Evolutionary conservation across 2,888 invertebrate genomes (phyloP).

Genomic region (Drosophila cyrtoloma): DNA sequence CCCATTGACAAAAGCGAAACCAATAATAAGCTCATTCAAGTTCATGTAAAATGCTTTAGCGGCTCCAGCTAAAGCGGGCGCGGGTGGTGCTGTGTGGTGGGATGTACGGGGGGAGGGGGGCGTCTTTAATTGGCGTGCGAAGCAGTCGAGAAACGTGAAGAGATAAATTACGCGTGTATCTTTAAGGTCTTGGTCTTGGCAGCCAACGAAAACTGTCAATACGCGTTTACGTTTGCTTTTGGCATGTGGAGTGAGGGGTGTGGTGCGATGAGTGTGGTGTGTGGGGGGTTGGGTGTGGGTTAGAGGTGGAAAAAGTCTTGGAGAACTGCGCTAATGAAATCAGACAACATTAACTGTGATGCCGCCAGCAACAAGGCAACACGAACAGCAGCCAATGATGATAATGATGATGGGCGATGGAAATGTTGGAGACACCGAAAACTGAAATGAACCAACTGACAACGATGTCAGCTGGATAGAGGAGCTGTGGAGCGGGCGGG

Average conservation of each 20-base stretch:
- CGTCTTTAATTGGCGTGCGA: conserved; percentile 71
- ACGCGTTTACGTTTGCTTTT: conserved; percentile 37
- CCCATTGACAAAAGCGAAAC: conserved; percentile 47
- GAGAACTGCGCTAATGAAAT: conserved; percentile 70
- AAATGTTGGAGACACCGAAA: conserved; percentile 15
- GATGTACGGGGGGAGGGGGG: background rate
- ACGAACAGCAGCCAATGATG: conserved; percentile 3
- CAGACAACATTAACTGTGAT: conserved; percentile 78
- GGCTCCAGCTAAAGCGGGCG: background rate
- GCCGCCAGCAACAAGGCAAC: conserved; percentile 52
- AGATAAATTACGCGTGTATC: conserved; percentile 71
- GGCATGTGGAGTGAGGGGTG: background rate
- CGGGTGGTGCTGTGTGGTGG: background rate
- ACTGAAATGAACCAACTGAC: conserved; percentile 12
- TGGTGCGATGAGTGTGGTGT: background rate
- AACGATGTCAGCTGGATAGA: background rate
- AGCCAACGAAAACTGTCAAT: conserved; percentile 65
- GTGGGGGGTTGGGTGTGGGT: background rate
- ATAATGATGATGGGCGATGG: conserved; percentile 41
- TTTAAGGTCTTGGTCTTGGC: conserved; percentile 49
- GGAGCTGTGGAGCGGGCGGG: background rate
- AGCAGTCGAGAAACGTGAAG: conserved; percentile 55
- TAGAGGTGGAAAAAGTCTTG: conserved; percentile 20
- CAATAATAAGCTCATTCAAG: conserved; percentile 78
- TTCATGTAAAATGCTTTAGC: conserved; percentile 73